Evolutionary conservation across 2,797 vertebrate genomes (phyloP).

Genomic region (Cynopterus sphinx): DNA sequence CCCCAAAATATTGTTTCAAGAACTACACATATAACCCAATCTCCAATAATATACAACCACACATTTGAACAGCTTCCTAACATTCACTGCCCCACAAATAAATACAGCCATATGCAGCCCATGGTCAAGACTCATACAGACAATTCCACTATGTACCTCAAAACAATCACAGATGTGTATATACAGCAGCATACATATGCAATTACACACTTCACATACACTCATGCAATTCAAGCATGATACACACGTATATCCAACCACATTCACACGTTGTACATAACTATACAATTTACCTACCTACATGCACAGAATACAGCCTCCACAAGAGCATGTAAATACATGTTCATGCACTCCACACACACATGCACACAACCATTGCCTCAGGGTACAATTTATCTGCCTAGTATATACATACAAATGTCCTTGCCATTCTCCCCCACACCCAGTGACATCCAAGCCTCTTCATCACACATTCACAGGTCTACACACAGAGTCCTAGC

Average conservation of each 20-base stretch:
- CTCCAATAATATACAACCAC: background rate
- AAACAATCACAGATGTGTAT: background rate
- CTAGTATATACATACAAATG: background rate
- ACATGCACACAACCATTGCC: background rate
- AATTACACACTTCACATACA: background rate
- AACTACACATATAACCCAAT: background rate
- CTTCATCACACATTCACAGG: background rate
- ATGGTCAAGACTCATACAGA: background rate
- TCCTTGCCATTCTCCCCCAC: background rate
- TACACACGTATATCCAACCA: background rate
- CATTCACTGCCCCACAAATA: background rate
- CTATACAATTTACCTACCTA: background rate
- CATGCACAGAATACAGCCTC: background rate
- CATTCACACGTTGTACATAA: background rate
- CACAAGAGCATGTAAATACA: background rate
- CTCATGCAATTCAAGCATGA: background rate
- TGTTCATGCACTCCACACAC: background rate
- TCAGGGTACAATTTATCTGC: background rate
- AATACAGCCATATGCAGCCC: background rate
- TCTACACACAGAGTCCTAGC: background rate
- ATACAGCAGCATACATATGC: background rate
- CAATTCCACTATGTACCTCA: background rate
- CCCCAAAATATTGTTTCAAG: background rate
- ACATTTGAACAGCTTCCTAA: background rate
- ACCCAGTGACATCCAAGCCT: background rate